These are phyloP conservation scores for Trachemys scripta DNA, from an alignment of 2,113 vertebrate genomes.

Conservation along the genomic window DNA sequence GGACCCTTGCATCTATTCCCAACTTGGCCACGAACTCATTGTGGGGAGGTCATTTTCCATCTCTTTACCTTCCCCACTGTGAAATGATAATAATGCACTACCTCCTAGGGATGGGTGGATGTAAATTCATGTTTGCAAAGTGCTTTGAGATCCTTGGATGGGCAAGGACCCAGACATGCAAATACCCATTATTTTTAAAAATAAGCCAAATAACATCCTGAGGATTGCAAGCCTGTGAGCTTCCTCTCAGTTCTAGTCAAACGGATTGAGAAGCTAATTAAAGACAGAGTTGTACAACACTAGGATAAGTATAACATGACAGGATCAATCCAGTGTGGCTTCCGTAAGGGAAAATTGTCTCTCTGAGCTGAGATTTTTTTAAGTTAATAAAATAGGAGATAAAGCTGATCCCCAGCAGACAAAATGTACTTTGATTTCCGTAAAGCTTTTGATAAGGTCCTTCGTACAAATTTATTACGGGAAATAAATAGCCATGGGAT, in stretches of 20 bases:
- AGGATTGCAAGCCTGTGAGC: slow-evolving; percentile 58
- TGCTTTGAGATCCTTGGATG: slow-evolving; percentile 29
- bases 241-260: slow-evolving; percentile 47
- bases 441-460: slow-evolving; percentile 62
- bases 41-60: background rate
- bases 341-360: slow-evolving; percentile 39
- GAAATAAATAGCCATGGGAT: slow-evolving; percentile 52
- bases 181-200: slow-evolving; percentile 54
- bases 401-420: slow-evolving; percentile 62
- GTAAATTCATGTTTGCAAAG: background rate
- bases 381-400: slow-evolving; percentile 65
- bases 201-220: slow-evolving; percentile 47
- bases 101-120: background rate
- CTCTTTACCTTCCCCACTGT: background rate
- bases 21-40: background rate
- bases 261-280: slow-evolving; percentile 68
- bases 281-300: slow-evolving; percentile 34
- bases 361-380: slow-evolving; percentile 7
- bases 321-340: slow-evolving; percentile 59
- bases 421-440: slow-evolving; percentile 59
- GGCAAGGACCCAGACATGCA: background rate
- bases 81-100: background rate
- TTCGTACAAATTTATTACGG: slow-evolving; percentile 50
- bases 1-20: background rate
- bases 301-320: slow-evolving; percentile 36